Evolutionary conservation across 2,113 vertebrate species (phyloP), one percentile per base, ranked within the genome.

Genomic region (Prunella himalayana): DNA sequence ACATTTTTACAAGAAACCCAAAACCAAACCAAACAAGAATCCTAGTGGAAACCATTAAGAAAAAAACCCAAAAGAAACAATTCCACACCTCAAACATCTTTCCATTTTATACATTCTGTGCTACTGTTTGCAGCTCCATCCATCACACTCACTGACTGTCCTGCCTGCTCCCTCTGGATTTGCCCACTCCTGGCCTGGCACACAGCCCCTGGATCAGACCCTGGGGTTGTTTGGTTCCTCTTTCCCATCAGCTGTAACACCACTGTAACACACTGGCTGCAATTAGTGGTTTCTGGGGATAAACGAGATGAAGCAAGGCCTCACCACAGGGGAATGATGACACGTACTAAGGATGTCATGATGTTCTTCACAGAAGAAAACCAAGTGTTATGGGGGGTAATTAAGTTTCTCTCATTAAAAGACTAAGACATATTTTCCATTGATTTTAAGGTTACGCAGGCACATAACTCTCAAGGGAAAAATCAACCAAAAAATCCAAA

Each of bases 21-120:
- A 69, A 24, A 7, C 9, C 11, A 22, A n/a, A 23, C 6, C 37
- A 65, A 24, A 27, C 24, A 10, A 37, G 37, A 44, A 8, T 9
- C 5, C 19, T 11, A 50, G 4, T 3, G 3, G 24, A 47, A 85
- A 13, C 2, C 13, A 60, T 27, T 8, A 35, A 12, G 24, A 17
- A 57, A 28, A 49, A 33, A 10, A 1, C 8, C 9, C 19, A 9
- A 20, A 45, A 20, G n/a, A 19, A 8, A 0, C 14, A 37, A 1
- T 3, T 6, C 7, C 37, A 16, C 6, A 51, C 1, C 16, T 82
- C 27, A 45, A 39, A 35, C 1, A 1, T 45, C 77, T 47, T 72
- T 3, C 11, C 21, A 27, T 35, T 11, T 17, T 4, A 20, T 1
- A 4, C 8, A 22, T 15, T 50, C 42, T n/a, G 18, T 10, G 9